phyloP scores from a whole-genome alignment of 2,797 vertebrate species.

The Petrocephalus schoutedeni region DNA sequence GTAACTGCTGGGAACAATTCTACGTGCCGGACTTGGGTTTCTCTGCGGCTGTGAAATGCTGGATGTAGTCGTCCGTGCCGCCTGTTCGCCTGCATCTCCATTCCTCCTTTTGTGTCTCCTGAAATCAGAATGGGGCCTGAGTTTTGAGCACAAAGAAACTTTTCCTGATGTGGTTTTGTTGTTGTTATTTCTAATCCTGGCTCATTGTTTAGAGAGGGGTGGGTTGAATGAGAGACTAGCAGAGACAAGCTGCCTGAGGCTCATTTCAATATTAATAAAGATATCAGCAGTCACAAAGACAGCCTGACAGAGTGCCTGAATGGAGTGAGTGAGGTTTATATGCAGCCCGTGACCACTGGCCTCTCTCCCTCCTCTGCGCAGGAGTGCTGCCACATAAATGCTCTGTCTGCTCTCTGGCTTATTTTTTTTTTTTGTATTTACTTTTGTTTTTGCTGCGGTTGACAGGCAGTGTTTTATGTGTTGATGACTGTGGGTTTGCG shows the following conservation, averaged over 20 bases:
- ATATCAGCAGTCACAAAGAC: slow-evolving; percentile 71
- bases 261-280: slow-evolving; percentile 65
- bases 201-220: slow-evolving; percentile 51
- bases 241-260: slow-evolving; percentile 44
- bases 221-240: slow-evolving; percentile 45
- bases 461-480: background rate
- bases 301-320: slow-evolving; percentile 64
- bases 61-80: background rate
- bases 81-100: background rate
- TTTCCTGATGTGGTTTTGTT: slow-evolving; percentile 12
- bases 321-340: slow-evolving; percentile 36
- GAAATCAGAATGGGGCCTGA: background rate
- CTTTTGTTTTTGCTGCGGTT: background rate
- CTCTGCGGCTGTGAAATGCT: background rate
- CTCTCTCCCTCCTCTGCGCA: background rate
- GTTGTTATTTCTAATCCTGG: slow-evolving; percentile 46
- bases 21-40: background rate
- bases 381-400: background rate
- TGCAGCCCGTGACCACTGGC: background rate
- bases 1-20: background rate
- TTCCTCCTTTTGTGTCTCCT: slow-evolving; percentile 12
- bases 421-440: background rate
- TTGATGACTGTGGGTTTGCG: background rate
- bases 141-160: slow-evolving; percentile 1
- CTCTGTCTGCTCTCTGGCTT: background rate